phyloP scores from a whole-genome alignment of 1,140 invertebrate species.

The Saccostrea cuccullata region DNA sequence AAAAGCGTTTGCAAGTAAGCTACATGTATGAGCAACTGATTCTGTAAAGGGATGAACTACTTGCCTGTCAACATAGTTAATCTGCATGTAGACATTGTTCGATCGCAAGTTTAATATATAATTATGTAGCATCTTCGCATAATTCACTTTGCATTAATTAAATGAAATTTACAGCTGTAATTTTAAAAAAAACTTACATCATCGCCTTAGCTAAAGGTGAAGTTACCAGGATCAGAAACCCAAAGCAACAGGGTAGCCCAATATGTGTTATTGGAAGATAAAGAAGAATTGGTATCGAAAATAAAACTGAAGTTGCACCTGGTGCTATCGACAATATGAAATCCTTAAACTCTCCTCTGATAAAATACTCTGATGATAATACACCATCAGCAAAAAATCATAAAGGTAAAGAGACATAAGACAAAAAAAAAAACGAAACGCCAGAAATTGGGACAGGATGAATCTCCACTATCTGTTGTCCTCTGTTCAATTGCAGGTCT shows the following conservation, averaged over 20 bases:
- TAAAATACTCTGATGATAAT: neutral
- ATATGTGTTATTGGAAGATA: neutral
- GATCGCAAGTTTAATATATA: no score
- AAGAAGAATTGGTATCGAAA: neutral
- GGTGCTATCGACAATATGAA: neutral
- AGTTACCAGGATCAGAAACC: neutral
- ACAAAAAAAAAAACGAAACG: neutral
- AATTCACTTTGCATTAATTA: no score
- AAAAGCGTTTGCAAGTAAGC: no score
- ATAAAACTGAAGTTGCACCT: neutral
- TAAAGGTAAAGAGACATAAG: neutral
- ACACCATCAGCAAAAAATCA: neutral
- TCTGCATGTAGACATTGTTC: no score
- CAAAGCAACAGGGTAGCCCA: neutral
- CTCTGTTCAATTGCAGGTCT: neutral
- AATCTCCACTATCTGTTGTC: no score
- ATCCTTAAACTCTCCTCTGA: neutral
- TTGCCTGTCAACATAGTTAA: no score
- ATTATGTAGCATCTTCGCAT: no score
- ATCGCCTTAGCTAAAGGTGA: neutral
- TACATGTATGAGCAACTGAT: no score
- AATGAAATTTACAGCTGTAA: no score
- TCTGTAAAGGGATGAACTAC: no score
- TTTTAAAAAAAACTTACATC: neutral
- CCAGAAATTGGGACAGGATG: neutral